These are phyloP conservation scores for Polylopha cassiicola DNA, from an alignment of 2,888 invertebrate species.

Conservation along the genomic window DNA sequence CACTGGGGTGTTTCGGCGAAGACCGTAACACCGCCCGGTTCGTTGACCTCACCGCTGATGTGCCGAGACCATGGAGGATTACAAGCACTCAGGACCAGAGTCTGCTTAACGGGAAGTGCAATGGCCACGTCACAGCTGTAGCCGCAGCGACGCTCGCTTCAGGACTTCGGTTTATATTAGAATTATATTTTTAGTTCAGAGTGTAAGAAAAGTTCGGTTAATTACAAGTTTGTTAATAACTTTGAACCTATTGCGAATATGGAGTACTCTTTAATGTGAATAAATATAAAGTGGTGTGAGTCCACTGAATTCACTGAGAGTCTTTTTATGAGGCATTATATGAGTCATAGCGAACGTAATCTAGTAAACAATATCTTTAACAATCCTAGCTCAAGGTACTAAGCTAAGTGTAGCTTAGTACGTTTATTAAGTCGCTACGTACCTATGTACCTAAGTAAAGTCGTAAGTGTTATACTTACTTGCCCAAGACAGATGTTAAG, in stretches of 20 bases:
- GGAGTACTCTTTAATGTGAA: no score
- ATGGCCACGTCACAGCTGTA: slow-evolving; percentile 37
- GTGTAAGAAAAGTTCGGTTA: not conserved
- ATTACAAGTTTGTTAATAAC: not conserved
- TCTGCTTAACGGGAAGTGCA: slow-evolving; percentile 30
- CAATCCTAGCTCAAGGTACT: no score
- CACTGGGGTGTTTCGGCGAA: slow-evolving; percentile 39
- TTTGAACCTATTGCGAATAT: no score
- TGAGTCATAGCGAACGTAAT: no score
- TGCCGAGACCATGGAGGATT: slow-evolving; percentile 17
- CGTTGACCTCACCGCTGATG: not conserved
- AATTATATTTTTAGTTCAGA: slow-evolving; percentile 26
- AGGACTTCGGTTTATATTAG: slow-evolving; percentile 37
- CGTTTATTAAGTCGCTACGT: no score
- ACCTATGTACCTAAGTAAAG: not conserved
- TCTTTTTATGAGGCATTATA: no score
- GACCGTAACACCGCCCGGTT: not conserved
- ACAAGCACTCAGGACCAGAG: slow-evolving; percentile 13
- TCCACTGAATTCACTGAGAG: no score
- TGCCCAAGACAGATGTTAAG: no score
- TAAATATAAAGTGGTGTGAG: no score
- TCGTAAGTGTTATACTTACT: no score
- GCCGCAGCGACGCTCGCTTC: slow-evolving; percentile 32
- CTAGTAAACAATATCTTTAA: no score
- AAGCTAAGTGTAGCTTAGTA: no score